Evolutionary conservation across 2,113 vertebrate genomes (phyloP).

Genomic region (Ceratotherium simum): DNA sequence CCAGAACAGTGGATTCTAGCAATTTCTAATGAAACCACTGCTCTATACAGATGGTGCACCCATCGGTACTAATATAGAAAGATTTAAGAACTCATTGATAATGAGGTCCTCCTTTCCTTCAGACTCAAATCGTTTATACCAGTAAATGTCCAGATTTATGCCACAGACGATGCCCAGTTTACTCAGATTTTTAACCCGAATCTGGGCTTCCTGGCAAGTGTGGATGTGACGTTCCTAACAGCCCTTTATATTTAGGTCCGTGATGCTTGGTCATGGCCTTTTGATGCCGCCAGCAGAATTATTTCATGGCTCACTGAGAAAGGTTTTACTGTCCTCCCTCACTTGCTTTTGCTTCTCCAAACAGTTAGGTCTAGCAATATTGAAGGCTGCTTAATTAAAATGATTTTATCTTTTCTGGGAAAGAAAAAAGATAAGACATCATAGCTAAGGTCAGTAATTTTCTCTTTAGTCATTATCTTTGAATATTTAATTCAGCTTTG

Average conservation of each 20-base stretch:
- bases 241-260: background rate
- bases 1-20: background rate
- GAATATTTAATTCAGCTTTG: background rate
- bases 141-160: background rate
- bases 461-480: slow-evolving; percentile 22
- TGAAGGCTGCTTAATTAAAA: background rate
- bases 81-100: background rate
- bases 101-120: background rate
- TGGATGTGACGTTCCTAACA: background rate
- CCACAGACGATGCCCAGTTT: background rate
- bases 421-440: background rate
- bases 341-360: slow-evolving; percentile 1
- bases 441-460: background rate
- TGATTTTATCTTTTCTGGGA: slow-evolving; percentile 29
- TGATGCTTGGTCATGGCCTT: too few relatives aligned
- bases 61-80: background rate
- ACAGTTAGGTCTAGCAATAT: background rate
- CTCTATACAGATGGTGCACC: background rate
- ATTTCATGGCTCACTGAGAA: background rate
- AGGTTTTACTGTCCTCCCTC: background rate
- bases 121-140: background rate
- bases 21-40: background rate
- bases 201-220: background rate
- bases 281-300: background rate
- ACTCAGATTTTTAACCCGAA: background rate